These are phyloP conservation scores for Mormyrus iriodes DNA, from an alignment of 2,113 vertebrate genomes.

Conservation along the genomic window DNA sequence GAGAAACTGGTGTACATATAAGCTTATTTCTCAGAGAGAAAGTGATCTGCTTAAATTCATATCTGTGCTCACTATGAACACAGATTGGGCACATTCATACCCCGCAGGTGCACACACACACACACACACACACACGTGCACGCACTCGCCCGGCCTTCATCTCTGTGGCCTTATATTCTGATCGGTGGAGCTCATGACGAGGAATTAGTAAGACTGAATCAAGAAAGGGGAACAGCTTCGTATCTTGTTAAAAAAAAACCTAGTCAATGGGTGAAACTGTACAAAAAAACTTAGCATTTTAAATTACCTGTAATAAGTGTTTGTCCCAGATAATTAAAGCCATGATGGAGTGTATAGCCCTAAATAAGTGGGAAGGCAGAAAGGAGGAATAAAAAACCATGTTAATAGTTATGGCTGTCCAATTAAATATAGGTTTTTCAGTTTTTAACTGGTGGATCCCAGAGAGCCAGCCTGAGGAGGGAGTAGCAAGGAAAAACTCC, in stretches of 20 bases:
- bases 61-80: background rate
- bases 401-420: background rate
- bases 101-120: background rate
- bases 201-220: background rate
- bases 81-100: background rate
- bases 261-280: background rate
- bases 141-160: background rate
- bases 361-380: background rate
- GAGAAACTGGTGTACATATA: background rate
- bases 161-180: too few relatives aligned
- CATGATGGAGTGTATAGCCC: background rate
- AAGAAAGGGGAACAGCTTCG: background rate
- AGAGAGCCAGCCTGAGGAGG: background rate
- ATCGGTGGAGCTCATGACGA: background rate
- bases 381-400: background rate
- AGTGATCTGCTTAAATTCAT: background rate
- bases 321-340: background rate
- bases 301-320: background rate
- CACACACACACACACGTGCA: background rate
- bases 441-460: too few relatives aligned
- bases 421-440: background rate
- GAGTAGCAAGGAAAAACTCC: background rate
- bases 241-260: background rate
- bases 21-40: background rate
- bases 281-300: background rate